Base-by-base conservation (phyloP, 2,797 vertebrate genomes). In the Allobates femoralis region DNA sequence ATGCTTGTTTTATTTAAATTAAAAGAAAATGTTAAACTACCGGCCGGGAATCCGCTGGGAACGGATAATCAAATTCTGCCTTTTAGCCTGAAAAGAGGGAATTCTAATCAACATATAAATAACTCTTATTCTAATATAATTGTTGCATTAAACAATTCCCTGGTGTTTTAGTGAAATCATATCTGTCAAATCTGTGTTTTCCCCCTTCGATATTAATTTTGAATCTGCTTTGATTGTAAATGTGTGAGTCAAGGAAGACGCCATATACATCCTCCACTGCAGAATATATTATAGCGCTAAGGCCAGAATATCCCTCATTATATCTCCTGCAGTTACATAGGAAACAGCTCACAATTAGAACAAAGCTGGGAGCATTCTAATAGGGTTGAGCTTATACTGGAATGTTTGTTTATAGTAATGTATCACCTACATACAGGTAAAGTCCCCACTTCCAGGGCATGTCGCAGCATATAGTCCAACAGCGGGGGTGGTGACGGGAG, bases 1-100 rank as follows among this genome's bases (percentile, higher is more conserved):
- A 87, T 87, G 76, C 81, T 83, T 84, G 75, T 74, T 87, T 87
- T 87, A 87, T 87, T 87, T 87, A 87, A 87, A 87, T 84, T 73
- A 87, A 87, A 87, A 84, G 81, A 84, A 87, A 84, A 87, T 84
- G 81, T 87, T 87, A 84, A 87, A 84, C 81, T 84, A 87, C 66
- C 81, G 80, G 86, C 64, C 81, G 62, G 66, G 56, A 87, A 84
- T 87, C 86, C 66, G 37, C 55, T 84, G 86, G 86, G 86, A 87
- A 74, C 16, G 37, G 12, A 71, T 87, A 87, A 87, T 87, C 75
- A 87, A 84, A 87, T 84, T 87, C 81, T 84, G 81, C 86, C 81
- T 87, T 87, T 80, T 84, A 79, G 86, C 37, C 75, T 53, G 55
- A 87, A 83, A 80, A 76, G 55, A 58, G 81, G 76, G 69, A 83